Evolutionary conservation across 37 sponge, comb jelly and placozoan genomes (phyloP), one percentile per base, ranked within the genome.

Genomic region (Amphimedon queenslandica): DNA sequence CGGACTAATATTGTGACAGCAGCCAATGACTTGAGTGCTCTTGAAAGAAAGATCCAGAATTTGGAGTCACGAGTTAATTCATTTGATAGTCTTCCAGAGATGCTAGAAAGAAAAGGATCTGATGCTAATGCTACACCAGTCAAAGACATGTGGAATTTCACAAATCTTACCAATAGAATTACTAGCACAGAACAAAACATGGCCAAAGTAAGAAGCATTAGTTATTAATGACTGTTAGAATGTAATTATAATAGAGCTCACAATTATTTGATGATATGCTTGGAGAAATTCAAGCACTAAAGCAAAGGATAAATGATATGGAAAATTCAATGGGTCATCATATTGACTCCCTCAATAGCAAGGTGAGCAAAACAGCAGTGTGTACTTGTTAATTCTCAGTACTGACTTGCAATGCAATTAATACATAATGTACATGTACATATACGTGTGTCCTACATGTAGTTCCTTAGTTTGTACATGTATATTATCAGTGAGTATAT

Each of bases 91-190:
- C 68, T 92, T 2, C 86, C 90, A 1, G 86, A 81, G 1, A 16
- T 88, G 66, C 43, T 92, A 20, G 92, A 92, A 63, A 80, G 61
- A 70, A 80, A 71, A 36, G 85, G 73, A 2, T 71, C 82, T 1
- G 86, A 88, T 39, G 42, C 55, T 18, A 29, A 28, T 13, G 69
- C 89, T 33, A 92, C 84, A 5, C 93, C 93, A 0, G 78, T 88
- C 27, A 70, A 75, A 4, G 96, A 96, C 63, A 75, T 91, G 87
- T 92, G 89, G 96, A 88, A 89, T 58, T 91, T 86, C 42, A 85
- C 88, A 6, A 80, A 73, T 34, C 76, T 96, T 23, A 82, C 66
- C 64, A 96, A 91, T 34, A 67, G 93, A 25, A 61, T 96, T 42
- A 80, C 82, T 42, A 93, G 84, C 6, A 66, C 82, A 18, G 96